phyloP scores from a whole-genome alignment of 2,797 vertebrate species.

The Anguilla marmorata region DNA sequence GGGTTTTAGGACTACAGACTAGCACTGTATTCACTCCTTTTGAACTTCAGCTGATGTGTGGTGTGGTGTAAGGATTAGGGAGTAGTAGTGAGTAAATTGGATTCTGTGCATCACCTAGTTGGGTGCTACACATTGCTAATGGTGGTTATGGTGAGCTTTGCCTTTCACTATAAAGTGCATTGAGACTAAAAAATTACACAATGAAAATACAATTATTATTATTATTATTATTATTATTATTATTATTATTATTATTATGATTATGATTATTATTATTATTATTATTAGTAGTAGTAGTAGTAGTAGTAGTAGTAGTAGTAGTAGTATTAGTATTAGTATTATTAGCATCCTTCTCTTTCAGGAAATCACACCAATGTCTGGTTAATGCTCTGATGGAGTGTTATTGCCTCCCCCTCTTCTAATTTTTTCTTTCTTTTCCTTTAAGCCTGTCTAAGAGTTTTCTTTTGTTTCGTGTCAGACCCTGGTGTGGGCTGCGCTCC shows the following conservation, averaged over 20 bases:
- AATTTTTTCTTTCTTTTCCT: neutral
- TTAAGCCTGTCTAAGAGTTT: neutral
- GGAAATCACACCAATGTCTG: neutral
- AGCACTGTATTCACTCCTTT: neutral
- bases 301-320: neutral
- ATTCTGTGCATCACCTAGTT: neutral
- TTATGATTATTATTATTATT: no score
- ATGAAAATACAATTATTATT: neutral
- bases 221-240: slow-evolving; percentile 8
- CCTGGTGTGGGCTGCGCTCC: neutral
- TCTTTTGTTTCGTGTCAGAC: neutral
- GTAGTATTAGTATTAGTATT: neutral
- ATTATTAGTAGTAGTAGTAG: no score
- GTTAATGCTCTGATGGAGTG: neutral
- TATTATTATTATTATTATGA: neutral
- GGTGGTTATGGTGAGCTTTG: neutral
- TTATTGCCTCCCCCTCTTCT: neutral
- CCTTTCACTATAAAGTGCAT: neutral
- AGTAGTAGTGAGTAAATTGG: neutral
- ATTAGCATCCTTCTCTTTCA: neutral
- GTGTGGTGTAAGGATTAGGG: neutral
- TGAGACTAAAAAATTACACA: neutral
- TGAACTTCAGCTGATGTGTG: neutral
- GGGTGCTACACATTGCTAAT: neutral
- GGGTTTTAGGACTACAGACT: no score